A percentile compares a stretch with the other conserved stretches of the same genome.
Conservation (phyloP, 2,113 vertebrate genomes). For the Phylloscopus trochiloides region DNA sequence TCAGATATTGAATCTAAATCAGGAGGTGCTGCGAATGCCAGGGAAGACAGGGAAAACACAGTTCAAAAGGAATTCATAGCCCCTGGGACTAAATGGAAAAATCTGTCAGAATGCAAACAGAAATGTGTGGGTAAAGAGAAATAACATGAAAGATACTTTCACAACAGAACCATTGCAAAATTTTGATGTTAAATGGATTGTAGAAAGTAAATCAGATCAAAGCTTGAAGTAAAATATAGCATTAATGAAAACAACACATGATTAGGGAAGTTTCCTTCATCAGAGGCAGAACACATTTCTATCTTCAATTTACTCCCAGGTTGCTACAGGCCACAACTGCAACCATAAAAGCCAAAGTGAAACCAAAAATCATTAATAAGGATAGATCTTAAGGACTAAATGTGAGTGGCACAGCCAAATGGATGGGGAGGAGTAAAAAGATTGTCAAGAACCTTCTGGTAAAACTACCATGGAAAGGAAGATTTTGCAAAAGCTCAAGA, state of each 20-base stretch:
- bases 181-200: not conserved
- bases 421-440: not conserved
- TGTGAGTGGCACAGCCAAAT: not conserved
- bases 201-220: not conserved
- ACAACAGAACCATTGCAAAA: not conserved
- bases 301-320: not conserved
- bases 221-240: not conserved
- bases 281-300: not conserved
- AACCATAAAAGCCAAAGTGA: not conserved
- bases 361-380: not conserved
- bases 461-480: not conserved
- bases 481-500: not conserved
- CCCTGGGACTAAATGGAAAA: not conserved
- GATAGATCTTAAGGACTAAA: not conserved
- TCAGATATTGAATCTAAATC: slow-evolving; percentile 9
- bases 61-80: not conserved
- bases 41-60: not conserved
- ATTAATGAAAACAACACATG: not conserved
- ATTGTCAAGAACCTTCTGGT: not conserved
- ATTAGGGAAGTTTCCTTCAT: not conserved
- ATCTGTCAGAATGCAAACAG: not conserved
- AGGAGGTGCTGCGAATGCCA: not conserved
- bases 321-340: not conserved
- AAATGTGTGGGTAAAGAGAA: not conserved
- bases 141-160: not conserved